These are phyloP conservation scores for Linnaemya vulpina DNA, from an alignment of 2,888 invertebrate genomes.

Conservation along the genomic window DNA sequence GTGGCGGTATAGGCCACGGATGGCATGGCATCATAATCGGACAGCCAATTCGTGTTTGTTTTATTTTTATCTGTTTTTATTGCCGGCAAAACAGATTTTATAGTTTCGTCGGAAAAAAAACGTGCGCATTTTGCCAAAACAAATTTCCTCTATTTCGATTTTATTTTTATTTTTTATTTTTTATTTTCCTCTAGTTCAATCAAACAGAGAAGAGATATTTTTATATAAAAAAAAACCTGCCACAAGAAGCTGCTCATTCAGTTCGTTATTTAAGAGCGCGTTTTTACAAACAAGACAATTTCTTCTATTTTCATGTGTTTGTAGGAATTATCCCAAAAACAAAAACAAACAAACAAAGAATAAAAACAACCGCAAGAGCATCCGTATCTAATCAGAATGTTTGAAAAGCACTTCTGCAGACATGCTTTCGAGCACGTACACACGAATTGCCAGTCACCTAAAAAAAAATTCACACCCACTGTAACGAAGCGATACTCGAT, in stretches of 20 bases:
- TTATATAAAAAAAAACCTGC: neutral
- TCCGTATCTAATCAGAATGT: slow-evolving; percentile 37
- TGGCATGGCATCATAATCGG: slow-evolving; percentile 41
- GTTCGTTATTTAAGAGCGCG: slow-evolving; percentile 9
- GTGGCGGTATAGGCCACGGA: slow-evolving; percentile 16
- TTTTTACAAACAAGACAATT: no score
- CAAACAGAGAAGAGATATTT: slow-evolving; percentile 45
- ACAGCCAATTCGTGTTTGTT: slow-evolving; percentile 7
- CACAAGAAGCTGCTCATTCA: slow-evolving; percentile 17
- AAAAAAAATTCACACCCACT: neutral
- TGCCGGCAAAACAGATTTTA: slow-evolving; percentile 66
- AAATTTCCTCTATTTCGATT: slow-evolving; percentile 34
- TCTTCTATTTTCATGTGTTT: neutral
- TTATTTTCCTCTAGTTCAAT: slow-evolving; percentile 11
- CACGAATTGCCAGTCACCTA: slow-evolving; percentile 6
- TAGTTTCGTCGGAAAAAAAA: slow-evolving; percentile 43
- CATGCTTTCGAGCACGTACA: slow-evolving; percentile 48
- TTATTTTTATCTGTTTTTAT: slow-evolving; percentile 32
- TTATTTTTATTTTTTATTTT: no score
- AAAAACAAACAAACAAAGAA: neutral
- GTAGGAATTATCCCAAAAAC: neutral
- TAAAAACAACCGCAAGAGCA: slow-evolving; percentile 20
- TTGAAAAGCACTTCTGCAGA: slow-evolving; percentile 9
- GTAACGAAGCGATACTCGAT: neutral
- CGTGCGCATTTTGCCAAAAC: slow-evolving; percentile 64